A percentile compares a stretch with the other conserved stretches of the same genome.
These are phyloP conservation scores for Clarias batrachus DNA, from an alignment of 2,113 vertebrate genomes.

Conservation along the genomic window DNA sequence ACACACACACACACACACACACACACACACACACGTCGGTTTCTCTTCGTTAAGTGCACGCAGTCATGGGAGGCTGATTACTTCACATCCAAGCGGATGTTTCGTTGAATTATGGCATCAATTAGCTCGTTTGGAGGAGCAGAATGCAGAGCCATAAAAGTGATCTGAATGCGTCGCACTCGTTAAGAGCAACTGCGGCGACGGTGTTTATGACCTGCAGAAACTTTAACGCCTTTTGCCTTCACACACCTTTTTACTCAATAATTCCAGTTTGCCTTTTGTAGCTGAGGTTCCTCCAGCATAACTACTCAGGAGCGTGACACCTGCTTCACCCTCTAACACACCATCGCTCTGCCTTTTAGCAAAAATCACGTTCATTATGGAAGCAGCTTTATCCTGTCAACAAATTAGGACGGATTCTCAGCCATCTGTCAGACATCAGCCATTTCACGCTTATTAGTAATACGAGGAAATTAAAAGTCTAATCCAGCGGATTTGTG, in stretches of 20 bases:
- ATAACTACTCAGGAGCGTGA: conserved; percentile 8
- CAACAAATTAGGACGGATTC: conserved; percentile 39
- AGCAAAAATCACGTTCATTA: conserved; percentile 8
- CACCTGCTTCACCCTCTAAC: not conserved
- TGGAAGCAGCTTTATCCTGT: conserved; percentile 44
- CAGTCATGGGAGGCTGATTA: conserved; percentile 49
- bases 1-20: conserved; percentile 39
- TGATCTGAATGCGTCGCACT: not conserved
- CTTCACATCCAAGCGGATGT: conserved; percentile 42
- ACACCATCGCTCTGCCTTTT: conserved; percentile 20
- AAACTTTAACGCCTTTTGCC: not conserved
- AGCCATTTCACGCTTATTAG: conserved; percentile 43
- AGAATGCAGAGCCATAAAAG: conserved; percentile 33
- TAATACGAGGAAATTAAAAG: conserved; percentile 50
- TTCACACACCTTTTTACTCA: not conserved
- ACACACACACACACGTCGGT: conserved; percentile 45
- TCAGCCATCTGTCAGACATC: conserved; percentile 49
- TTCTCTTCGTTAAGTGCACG: conserved; percentile 39
- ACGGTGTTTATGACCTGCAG: conserved; percentile 1
- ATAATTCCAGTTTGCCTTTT: not conserved
- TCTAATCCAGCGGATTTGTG: conserved; percentile 34
- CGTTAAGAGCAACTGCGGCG: not conserved
- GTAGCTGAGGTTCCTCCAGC: not conserved
- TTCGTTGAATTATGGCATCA: conserved; percentile 42
- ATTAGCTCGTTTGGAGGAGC: conserved; percentile 27